phyloP scores from a whole-genome alignment of 2,113 vertebrate genomes.

The Boleophthalmus pectinirostris region DNA sequence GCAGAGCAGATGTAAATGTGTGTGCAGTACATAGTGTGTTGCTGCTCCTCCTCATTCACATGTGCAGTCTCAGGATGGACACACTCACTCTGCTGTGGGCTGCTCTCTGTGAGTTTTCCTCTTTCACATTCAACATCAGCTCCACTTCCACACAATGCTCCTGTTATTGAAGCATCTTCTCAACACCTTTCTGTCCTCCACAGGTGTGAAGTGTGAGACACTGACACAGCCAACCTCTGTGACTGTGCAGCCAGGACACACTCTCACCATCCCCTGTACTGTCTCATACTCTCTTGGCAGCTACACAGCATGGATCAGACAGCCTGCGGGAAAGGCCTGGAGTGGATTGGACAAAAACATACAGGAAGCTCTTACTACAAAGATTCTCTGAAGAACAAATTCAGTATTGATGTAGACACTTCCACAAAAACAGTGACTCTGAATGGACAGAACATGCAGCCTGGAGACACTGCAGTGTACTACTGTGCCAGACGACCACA shows the following conservation, averaged over 20 bases:
- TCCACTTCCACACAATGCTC: neutral
- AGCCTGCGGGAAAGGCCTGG: conserved; percentile 33
- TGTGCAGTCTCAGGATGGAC: neutral
- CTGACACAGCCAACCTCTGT: too few species aligned
- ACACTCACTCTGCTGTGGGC: neutral
- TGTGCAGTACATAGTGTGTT: neutral
- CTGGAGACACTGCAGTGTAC: conserved; percentile 35
- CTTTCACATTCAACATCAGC: neutral
- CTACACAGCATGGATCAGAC: too few species aligned
- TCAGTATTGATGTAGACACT: neutral
- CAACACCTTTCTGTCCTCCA: neutral
- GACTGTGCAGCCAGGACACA: too few species aligned
- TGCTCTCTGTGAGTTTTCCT: neutral
- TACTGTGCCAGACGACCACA: conserved; percentile 17
- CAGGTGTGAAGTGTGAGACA: neutral
- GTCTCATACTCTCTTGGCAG: too few species aligned
- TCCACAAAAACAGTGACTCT: conserved; percentile 13
- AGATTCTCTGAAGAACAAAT: neutral
- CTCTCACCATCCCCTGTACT: too few species aligned
- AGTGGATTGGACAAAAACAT: conserved; percentile 24
- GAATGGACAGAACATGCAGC: conserved; percentile 31
- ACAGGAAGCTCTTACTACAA: neutral
- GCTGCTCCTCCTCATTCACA: neutral
- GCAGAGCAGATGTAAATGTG: neutral
- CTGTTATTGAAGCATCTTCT: neutral